Evolutionary conservation across 2,113 vertebrate genomes (phyloP), one percentile per base, ranked within the genome.

Genomic region (Morone chrysops): DNA sequence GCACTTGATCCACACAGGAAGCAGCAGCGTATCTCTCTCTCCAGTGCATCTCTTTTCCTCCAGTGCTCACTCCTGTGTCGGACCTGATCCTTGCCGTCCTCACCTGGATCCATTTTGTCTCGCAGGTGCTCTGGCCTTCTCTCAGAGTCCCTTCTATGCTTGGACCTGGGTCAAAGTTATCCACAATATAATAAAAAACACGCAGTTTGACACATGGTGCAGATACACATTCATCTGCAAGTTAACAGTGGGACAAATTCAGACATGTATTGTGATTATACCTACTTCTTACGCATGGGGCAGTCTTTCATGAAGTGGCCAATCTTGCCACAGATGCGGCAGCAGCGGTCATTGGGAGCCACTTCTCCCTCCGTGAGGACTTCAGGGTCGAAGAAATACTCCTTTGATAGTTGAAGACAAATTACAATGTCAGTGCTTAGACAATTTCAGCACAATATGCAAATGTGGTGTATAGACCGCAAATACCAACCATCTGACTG

Each of bases 241-340:
- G 11, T 25, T 8, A 69, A 18, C 1, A 12, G 4, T 20, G 14
- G 10, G 51, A 56, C 12, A 8, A 51, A 72, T 43, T 59, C 72
- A 22, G 36, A 36, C 8, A 53, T 4, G 66, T 18, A 2, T 5
- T 69, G 18, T 5, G 31, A 43, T 14, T 53, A 14, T 8, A 93
- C 97, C 86, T 92, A 99, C 98, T 96, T 97, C 90, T 95, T 97
- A 61, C 97, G 95, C 95, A 97, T 91, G 41, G 97, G 97, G 76
- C 98, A 99, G 76, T 99, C 97, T 91, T 97, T 99, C 96, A 99
- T 97, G 75, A 99, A 99, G 94, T 99, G 98, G 38, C 98, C 98
- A 4, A 99, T 98, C 95, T 98, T 99, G 66, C 98, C 97, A 94
- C 98, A 99, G 80, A 97, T 97, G 77, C 98, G 94, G 88, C 98